Percentiles rank a stretch among this genome's conserved stretches.
phyloP scores from a whole-genome alignment of 2,888 invertebrate genomes.

The Calephelis perditalis region DNA sequence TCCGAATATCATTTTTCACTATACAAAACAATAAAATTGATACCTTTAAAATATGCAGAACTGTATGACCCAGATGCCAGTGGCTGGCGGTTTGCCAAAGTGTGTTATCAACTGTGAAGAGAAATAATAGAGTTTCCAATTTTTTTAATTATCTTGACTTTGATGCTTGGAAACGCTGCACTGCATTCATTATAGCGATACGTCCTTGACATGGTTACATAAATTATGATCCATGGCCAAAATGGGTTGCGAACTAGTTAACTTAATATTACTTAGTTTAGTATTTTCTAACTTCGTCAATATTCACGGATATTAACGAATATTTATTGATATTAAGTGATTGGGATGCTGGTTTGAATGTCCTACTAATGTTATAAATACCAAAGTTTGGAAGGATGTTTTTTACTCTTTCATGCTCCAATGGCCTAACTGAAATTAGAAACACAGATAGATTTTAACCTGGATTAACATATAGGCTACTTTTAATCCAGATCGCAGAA shows the following conservation, averaged over 20 bases:
- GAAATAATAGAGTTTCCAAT: slow-evolving; percentile 59
- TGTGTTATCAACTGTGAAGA: slow-evolving; percentile 56
- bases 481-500: too few species aligned
- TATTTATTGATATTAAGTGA: too few species aligned
- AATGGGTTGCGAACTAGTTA: slow-evolving; percentile 5
- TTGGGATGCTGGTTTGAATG: too few species aligned
- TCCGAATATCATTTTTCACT: slow-evolving; percentile 28
- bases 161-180: slow-evolving; percentile 41
- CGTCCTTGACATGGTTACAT: slow-evolving; percentile 35
- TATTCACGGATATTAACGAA: too few species aligned
- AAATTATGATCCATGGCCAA: slow-evolving; percentile 19
- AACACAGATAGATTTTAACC: too few species aligned
- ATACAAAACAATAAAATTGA: slow-evolving; percentile 36
- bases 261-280: not conserved
- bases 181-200: slow-evolving; percentile 33
- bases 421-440: too few species aligned
- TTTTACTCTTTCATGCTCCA: too few species aligned
- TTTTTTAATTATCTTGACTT: slow-evolving; percentile 70
- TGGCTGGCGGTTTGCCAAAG: slow-evolving; percentile 58
- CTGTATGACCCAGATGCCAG: slow-evolving; percentile 61
- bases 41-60: slow-evolving; percentile 38
- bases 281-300: not conserved
- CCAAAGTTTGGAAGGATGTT: too few species aligned
- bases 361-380: too few species aligned
- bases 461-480: too few species aligned